These are phyloP conservation scores for Lasioglossum calceatum DNA, from an alignment of 2,888 invertebrate genomes.

Conservation along the genomic window DNA sequence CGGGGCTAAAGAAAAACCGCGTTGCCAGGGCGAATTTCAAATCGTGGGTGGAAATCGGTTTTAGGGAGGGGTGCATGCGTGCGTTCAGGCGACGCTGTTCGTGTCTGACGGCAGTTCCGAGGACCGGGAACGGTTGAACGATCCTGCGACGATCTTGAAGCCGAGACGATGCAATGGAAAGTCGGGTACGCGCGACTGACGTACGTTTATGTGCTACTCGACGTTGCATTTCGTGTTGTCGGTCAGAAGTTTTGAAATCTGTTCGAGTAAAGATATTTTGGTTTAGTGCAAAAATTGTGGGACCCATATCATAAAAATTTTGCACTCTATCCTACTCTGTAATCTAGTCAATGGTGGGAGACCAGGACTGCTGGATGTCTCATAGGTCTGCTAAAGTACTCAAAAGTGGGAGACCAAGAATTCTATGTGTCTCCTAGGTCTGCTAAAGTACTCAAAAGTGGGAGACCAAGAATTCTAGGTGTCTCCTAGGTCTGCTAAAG, in stretches of 20 bases:
- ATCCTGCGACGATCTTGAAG: not conserved
- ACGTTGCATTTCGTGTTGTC: not conserved
- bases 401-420: too few species aligned
- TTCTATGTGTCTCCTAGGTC: too few species aligned
- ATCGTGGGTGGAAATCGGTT: conserved; percentile 5
- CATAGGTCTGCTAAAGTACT: too few species aligned
- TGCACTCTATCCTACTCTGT: not conserved
- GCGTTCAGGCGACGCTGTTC: not conserved
- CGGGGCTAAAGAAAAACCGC: conserved; percentile 16
- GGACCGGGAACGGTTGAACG: not conserved
- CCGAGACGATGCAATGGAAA: not conserved
- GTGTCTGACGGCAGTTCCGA: conserved; percentile 1
- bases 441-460: not conserved
- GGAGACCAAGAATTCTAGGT: too few species aligned
- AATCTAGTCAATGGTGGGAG: too few species aligned
- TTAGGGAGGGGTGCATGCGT: conserved; percentile 6
- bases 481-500: too few species aligned
- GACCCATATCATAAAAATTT: not conserved
- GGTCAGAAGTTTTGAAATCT: not conserved
- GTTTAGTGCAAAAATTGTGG: not conserved
- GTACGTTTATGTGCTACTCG: not conserved
- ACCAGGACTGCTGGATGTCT: too few species aligned
- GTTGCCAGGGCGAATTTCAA: conserved; percentile 11
- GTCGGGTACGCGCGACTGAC: not conserved
- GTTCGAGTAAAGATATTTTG: not conserved